Evolutionary conservation across 1,140 invertebrate species (phyloP).

Genomic region (Trichonephila clavata): DNA sequence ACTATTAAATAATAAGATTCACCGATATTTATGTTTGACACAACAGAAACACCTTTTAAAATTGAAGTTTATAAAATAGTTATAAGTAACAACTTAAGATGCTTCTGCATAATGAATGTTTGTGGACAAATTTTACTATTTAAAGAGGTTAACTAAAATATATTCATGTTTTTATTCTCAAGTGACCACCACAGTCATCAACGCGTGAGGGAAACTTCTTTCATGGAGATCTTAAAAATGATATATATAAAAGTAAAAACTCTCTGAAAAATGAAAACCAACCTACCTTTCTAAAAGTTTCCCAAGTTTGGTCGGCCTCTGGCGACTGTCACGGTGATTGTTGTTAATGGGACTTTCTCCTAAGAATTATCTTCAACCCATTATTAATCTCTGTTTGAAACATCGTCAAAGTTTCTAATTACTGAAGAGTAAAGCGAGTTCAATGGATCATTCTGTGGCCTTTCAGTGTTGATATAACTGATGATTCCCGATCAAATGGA

Average conservation of each 20-base stretch:
- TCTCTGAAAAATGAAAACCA: slow-evolving; percentile 67
- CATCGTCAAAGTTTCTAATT: slow-evolving; percentile 76
- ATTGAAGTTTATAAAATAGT: no score
- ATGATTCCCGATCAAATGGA: slow-evolving; percentile 67
- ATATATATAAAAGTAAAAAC: background rate
- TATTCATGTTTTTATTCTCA: no score
- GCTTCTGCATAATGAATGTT: no score
- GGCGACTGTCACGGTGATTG: slow-evolving; percentile 71
- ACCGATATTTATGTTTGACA: no score
- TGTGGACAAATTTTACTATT: no score
- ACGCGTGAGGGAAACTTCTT: background rate
- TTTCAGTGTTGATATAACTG: slow-evolving; percentile 40
- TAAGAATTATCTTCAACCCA: slow-evolving; percentile 71
- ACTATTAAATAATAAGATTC: no score
- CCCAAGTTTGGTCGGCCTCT: slow-evolving; percentile 43
- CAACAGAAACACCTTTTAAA: no score
- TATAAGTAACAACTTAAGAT: no score
- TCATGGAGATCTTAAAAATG: background rate
- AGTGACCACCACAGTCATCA: background rate
- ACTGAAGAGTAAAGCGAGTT: slow-evolving; percentile 63
- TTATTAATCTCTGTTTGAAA: slow-evolving; percentile 77
- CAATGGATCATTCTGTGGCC: slow-evolving; percentile 43
- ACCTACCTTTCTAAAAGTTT: slow-evolving; percentile 27
- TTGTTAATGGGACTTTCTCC: slow-evolving; percentile 75
- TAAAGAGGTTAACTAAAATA: no score